phyloP scores from a whole-genome alignment of 2,797 vertebrate genomes.

The Lacerta agilis region DNA sequence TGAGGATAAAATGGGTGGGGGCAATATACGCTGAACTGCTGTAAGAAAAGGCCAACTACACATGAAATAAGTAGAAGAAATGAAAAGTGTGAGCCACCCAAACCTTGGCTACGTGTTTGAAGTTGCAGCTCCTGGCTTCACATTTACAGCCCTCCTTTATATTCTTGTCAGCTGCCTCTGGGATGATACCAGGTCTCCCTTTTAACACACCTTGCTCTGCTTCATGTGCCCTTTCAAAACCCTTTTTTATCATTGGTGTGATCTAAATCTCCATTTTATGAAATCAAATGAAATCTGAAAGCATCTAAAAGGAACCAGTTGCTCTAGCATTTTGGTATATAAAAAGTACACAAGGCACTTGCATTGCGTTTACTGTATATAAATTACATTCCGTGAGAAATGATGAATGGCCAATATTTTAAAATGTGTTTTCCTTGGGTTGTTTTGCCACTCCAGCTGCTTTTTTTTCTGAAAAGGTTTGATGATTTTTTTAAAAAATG shows the following conservation, averaged over 20 bases:
- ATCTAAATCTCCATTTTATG: neutral
- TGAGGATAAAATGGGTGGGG: too few species aligned
- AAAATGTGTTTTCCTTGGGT: neutral
- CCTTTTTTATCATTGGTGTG: neutral
- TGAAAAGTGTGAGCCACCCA: neutral
- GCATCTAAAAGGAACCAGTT: neutral
- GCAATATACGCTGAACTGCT: too few species aligned
- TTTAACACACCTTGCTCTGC: neutral
- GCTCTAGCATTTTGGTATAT: neutral
- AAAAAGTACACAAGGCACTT: neutral
- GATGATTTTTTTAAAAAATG: constrained; percentile 38
- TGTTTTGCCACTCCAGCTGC: constrained; percentile 45
- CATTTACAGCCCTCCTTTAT: neutral
- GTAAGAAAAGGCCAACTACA: neutral
- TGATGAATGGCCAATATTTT: neutral
- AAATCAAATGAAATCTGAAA: neutral
- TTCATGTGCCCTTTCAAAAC: neutral
- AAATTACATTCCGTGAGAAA: neutral
- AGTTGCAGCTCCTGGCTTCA: neutral
- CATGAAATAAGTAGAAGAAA: neutral
- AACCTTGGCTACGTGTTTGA: neutral
- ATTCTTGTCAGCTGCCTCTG: neutral
- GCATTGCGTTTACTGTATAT: neutral
- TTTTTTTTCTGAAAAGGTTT: constrained; percentile 32
- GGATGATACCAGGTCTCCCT: too few species aligned